Evolutionary conservation across 2,797 vertebrate genomes (phyloP), one percentile per base, ranked within the genome.

Genomic region (Rhadinocentrus ornatus): DNA sequence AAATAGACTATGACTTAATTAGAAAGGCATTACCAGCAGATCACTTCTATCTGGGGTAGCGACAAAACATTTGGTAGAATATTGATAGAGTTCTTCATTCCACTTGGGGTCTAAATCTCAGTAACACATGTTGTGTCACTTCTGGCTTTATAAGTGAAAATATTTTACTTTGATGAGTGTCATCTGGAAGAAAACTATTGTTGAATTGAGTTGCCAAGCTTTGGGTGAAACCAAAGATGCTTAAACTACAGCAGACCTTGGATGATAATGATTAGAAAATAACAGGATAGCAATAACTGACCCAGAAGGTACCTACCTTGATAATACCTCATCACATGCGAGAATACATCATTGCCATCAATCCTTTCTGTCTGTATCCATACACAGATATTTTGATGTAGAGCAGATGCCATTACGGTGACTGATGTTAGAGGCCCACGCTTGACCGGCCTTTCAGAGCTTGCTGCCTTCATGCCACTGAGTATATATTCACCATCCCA

Each of bases 1-100:
- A 84, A 82, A 84, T 64, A 66, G 69, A 84, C 61, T 56, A 29
- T 8, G 12, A 53, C 79, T 84, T 84, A 71, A 91, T 88, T 91
- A 84, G 62, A 78, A 79, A 81, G 81, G 66, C 55, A 74, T 86
- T 77, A 78, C 29, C 52, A 57, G 60, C 72, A 32, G 59, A 85
- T 86, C 71, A 74, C 63, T 70, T 62, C 56, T 56, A 26, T 69
- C 41, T 53, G 4, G 29, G 24, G 65, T 64, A 34, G 55, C 55
- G 72, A 84, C 67, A 69, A 73, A 82, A 77, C 67, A 67, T 75
- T 80, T 69, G 35, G 13, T 24, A 20, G n/a, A 66, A 50, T 44
- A 41, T 6, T 70, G 31, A 73, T 59, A 22, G 27, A 64, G 54
- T 62, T 62, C 9, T 32, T 57, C 3, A 52, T 71, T 81, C 62